These are phyloP conservation scores for Chrysocyon brachyurus DNA, from an alignment of 2,797 vertebrate species.

Conservation along the genomic window DNA sequence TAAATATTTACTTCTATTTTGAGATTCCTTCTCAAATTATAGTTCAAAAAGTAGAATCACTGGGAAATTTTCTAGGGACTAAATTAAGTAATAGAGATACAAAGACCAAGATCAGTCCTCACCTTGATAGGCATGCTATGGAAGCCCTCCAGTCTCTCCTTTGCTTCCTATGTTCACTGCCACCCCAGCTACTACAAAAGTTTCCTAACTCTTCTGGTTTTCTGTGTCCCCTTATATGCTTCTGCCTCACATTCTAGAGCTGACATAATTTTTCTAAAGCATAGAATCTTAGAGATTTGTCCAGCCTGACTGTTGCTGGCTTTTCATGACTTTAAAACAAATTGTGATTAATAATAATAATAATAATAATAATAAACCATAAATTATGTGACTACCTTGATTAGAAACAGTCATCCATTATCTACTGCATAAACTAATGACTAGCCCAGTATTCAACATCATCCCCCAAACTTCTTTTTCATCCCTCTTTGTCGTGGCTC, in stretches of 20 bases:
- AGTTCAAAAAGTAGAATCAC: not conserved
- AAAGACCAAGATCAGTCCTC: not conserved
- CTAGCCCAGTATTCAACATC: not conserved
- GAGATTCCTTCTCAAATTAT: constrained; percentile 23
- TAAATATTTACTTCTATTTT: constrained; percentile 13
- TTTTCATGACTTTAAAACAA: not conserved
- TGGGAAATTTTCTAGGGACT: not conserved
- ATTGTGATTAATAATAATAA: not conserved
- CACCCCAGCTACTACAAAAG: not conserved
- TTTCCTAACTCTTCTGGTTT: not conserved
- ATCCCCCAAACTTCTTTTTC: not conserved
- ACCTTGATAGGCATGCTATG: fast-evolving
- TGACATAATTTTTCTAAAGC: not conserved
- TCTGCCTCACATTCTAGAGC: not conserved
- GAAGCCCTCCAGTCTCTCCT: not conserved
- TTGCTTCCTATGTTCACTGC: not conserved
- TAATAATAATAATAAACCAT: not conserved
- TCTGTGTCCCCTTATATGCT: not conserved
- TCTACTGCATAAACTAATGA: not conserved
- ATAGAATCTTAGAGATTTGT: not conserved
- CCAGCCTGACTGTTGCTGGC: not conserved
- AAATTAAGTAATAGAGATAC: not conserved
- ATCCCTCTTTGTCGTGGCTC: not conserved
- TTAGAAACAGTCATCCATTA: not conserved
- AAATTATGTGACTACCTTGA: not conserved